Conservation (phyloP, 92 coral and sea anemone genomes). For the Phenganax subtilis region DNA sequence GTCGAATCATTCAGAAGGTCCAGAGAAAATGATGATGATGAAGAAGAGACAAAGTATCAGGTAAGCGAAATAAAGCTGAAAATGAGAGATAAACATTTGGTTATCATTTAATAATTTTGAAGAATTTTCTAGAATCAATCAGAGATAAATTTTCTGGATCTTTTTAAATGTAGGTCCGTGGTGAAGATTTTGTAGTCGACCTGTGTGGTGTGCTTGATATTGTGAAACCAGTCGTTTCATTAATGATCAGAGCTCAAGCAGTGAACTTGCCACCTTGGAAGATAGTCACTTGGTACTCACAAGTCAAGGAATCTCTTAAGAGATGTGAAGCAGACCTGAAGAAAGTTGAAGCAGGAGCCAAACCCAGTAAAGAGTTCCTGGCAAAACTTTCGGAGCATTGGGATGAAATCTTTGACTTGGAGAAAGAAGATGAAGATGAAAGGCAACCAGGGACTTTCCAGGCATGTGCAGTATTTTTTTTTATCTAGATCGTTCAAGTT, state of each 20-base stretch:
- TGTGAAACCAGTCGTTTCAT: slow-evolving; percentile 24
- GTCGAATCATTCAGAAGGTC: too few relatives aligned
- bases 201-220: slow-evolving; percentile 29
- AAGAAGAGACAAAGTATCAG: slow-evolving; percentile 33
- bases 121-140: neutral
- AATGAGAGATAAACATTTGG: neutral
- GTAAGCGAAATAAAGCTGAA: neutral
- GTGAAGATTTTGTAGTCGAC: slow-evolving; percentile 36
- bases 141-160: neutral
- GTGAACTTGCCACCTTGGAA: slow-evolving; percentile 8
- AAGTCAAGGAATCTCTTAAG: slow-evolving; percentile 7
- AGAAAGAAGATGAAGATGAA: slow-evolving; percentile 12
- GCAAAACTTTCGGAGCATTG: slow-evolving; percentile 30
- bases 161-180: slow-evolving; percentile 22
- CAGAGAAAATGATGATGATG: slow-evolving; percentile 10
- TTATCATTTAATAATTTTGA: neutral
- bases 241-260: slow-evolving; percentile 25
- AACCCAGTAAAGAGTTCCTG: slow-evolving; percentile 2
- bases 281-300: neutral
- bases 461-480: neutral
- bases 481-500: neutral
- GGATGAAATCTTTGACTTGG: slow-evolving; percentile 16
- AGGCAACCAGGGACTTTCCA: slow-evolving; percentile 7
- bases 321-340: slow-evolving; percentile 18
- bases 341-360: slow-evolving; percentile 16